A percentile compares a stretch with the other conserved stretches of the same genome.
Conservation (phyloP, 2,888 invertebrate genomes). For the Neelides folsomi region DNA sequence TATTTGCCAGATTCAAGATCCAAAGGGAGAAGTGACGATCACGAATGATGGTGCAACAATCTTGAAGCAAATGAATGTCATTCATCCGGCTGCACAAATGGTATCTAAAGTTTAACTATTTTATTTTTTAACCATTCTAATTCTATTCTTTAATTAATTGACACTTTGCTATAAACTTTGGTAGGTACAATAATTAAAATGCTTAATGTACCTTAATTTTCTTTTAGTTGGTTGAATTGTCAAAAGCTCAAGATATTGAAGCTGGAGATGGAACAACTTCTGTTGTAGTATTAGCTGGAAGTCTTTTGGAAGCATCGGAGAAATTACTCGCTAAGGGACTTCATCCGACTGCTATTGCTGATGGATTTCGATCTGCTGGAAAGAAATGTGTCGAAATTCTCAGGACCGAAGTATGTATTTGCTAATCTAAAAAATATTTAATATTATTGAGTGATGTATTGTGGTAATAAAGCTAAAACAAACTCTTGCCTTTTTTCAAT, state of each 20-base stretch:
- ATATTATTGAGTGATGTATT: background rate
- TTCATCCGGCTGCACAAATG: slow-evolving; percentile 99
- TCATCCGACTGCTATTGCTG: slow-evolving; percentile 94
- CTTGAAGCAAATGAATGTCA: slow-evolving; percentile 94
- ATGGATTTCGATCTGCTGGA: slow-evolving; percentile 84
- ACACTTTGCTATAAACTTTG: background rate
- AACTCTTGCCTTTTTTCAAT: background rate
- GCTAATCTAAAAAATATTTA: background rate
- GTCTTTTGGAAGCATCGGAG: slow-evolving; percentile 84
- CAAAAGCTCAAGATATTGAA: slow-evolving; percentile 96
- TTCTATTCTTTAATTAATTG: background rate
- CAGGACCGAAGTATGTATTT: slow-evolving; percentile 16
- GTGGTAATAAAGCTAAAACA: background rate
- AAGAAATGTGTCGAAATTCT: slow-evolving; percentile 28
- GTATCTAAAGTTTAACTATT: slow-evolving; percentile 40
- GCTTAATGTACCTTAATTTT: background rate
- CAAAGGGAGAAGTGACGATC: slow-evolving; percentile 95
- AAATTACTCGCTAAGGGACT: slow-evolving; percentile 84
- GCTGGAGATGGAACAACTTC: slow-evolving; percentile 99
- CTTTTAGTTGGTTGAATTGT: slow-evolving; percentile 83
- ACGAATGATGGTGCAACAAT: slow-evolving; percentile 99
- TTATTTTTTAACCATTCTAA: background rate
- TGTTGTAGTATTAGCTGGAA: slow-evolving; percentile 94
- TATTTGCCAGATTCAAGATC: slow-evolving; percentile 67
- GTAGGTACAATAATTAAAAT: background rate